phyloP scores from a whole-genome alignment of 2,888 invertebrate species.

The Macropis europaea region DNA sequence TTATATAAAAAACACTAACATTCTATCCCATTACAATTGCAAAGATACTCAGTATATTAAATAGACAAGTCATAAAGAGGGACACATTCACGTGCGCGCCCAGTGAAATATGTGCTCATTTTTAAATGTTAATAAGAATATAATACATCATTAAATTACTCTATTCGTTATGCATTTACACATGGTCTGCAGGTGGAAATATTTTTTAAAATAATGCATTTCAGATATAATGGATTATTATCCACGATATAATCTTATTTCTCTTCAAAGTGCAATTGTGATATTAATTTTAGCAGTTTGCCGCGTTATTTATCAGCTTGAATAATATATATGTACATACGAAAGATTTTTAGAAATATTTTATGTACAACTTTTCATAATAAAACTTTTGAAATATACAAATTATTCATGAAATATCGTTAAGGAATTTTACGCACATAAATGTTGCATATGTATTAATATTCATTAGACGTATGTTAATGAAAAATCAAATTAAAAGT shows the following conservation, averaged over 20 bases:
- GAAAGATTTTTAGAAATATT: background rate
- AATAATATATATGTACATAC: background rate
- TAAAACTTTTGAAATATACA: background rate
- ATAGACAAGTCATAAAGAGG: slow-evolving; percentile 12
- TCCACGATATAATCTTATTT: slow-evolving; percentile 1
- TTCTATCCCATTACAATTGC: too few relatives aligned
- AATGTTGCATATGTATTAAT: background rate
- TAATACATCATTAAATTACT: background rate
- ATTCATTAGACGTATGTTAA: background rate
- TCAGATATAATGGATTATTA: background rate
- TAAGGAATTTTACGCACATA: background rate
- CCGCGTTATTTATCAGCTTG: background rate
- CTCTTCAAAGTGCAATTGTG: slow-evolving; percentile 6
- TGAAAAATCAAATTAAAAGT: slow-evolving; percentile 8
- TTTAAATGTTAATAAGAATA: slow-evolving; percentile 2
- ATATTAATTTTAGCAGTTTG: slow-evolving; percentile 9
- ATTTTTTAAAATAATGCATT: background rate
- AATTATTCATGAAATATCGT: background rate
- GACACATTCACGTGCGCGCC: slow-evolving; percentile 15
- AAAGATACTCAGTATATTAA: background rate
- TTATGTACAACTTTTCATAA: background rate
- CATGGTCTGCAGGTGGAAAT: background rate
- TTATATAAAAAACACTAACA: slow-evolving; percentile 18
- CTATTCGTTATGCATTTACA: background rate
- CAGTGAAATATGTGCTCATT: slow-evolving; percentile 17